These are phyloP conservation scores for Gracilinanus agilis DNA, from an alignment of 2,113 vertebrate species.

Conservation along the genomic window DNA sequence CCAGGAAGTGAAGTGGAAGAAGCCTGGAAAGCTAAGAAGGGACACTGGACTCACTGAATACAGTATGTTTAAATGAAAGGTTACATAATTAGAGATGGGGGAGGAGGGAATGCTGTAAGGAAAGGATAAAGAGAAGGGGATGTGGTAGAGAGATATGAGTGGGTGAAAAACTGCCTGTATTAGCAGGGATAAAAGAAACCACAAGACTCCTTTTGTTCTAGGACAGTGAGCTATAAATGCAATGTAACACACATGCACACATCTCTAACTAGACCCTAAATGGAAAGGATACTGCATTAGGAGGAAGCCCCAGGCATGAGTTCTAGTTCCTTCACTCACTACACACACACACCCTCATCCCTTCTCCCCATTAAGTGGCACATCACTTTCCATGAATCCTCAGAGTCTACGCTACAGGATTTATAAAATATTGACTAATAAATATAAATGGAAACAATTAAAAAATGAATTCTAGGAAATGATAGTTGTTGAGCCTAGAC, in stretches of 20 bases:
- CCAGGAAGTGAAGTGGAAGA: background rate
- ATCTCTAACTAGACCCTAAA: background rate
- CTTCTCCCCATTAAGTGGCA: background rate
- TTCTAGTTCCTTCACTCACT: background rate
- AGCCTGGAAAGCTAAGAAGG: background rate
- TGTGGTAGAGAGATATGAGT: background rate
- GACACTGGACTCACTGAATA: background rate
- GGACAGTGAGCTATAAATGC: background rate
- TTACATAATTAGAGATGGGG: background rate
- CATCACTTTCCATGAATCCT: background rate
- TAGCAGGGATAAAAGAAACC: background rate
- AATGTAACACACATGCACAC: background rate
- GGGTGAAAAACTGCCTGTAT: background rate
- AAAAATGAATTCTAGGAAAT: background rate
- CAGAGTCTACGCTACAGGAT: background rate
- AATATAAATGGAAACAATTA: background rate
- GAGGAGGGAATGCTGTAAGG: background rate
- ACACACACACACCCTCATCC: no score
- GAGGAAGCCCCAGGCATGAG: background rate
- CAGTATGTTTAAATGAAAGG: background rate
- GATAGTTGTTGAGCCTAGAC: background rate
- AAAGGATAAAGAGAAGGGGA: background rate
- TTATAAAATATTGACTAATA: background rate
- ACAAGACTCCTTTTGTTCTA: background rate
- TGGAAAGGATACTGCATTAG: background rate